These are phyloP conservation scores for Anastrepha ludens DNA, from an alignment of 1,140 invertebrate genomes.

Conservation along the genomic window DNA sequence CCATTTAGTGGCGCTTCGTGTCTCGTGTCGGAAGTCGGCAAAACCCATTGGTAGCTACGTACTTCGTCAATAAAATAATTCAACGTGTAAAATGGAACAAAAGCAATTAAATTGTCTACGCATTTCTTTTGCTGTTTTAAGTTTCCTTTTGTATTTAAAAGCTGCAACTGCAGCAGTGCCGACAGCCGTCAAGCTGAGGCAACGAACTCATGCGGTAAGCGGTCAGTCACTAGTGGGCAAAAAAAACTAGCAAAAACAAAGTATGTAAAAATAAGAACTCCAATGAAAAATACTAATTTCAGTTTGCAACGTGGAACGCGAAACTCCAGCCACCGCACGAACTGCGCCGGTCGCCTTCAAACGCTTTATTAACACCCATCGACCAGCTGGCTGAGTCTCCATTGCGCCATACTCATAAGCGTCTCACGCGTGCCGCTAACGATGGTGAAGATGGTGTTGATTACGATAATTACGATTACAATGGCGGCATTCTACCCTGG, in stretches of 20 bases:
- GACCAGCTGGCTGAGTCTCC: background rate
- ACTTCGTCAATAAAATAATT: constrained; percentile 11
- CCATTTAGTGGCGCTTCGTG: too few species aligned
- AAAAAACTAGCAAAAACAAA: background rate
- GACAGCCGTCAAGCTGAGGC: background rate
- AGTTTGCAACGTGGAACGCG: background rate
- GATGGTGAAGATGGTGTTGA: background rate
- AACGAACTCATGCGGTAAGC: background rate
- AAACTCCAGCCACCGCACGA: background rate
- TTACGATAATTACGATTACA: background rate
- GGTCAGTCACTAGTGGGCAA: background rate
- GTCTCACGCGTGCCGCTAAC: background rate
- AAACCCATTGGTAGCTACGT: background rate
- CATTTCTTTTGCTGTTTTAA: background rate
- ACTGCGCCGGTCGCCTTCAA: background rate
- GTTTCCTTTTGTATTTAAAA: constrained; percentile 28
- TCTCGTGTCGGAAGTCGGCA: background rate
- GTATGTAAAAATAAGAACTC: background rate
- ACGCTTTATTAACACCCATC: constrained; percentile 22
- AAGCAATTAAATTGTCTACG: constrained; percentile 30
- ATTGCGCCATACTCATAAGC: background rate
- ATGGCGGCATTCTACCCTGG: background rate
- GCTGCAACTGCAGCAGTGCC: background rate
- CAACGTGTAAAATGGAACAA: background rate
- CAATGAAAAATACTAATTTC: background rate